Percentiles rank a stretch among this genome's conserved stretches.
phyloP scores from a whole-genome alignment of 1,140 invertebrate species.

The Magallana angulata region DNA sequence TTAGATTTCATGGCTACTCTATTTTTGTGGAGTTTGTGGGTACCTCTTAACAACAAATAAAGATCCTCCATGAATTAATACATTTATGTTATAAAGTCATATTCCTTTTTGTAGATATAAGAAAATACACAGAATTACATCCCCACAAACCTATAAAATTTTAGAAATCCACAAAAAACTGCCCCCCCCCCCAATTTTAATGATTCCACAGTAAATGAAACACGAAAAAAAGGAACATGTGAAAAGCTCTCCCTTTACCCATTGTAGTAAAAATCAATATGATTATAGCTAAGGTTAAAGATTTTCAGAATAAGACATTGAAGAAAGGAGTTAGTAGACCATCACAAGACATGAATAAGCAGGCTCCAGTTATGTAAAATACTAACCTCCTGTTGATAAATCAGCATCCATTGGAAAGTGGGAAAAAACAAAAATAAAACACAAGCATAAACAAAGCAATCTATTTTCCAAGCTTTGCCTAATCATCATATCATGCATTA shows the following conservation, averaged over 20 bases:
- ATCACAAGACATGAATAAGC: constrained; percentile 13
- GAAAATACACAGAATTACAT: too few species aligned
- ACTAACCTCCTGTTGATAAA: constrained; percentile 58
- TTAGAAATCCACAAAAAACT: too few species aligned
- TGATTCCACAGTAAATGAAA: too few species aligned
- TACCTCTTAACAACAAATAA: too few species aligned
- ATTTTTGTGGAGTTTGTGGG: too few species aligned
- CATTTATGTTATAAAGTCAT: too few species aligned
- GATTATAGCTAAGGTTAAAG: not conserved
- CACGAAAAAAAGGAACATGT: too few species aligned
- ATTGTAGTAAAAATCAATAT: not conserved
- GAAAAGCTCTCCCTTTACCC: not conserved
- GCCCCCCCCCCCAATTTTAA: too few species aligned
- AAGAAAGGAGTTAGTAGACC: constrained; percentile 2
- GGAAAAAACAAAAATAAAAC: constrained; percentile 22
- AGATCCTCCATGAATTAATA: too few species aligned
- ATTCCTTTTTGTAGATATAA: too few species aligned
- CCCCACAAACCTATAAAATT: too few species aligned
- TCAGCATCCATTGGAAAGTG: not conserved
- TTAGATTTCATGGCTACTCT: too few species aligned
- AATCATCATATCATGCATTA: constrained; percentile 33
- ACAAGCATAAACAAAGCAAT: constrained; percentile 15
- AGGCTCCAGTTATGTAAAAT: constrained; percentile 41
- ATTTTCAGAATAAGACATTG: not conserved
- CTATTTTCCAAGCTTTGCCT: not conserved